Evolutionary conservation across 2,888 invertebrate genomes (phyloP).

Genomic region (Thymelicus acteon): DNA sequence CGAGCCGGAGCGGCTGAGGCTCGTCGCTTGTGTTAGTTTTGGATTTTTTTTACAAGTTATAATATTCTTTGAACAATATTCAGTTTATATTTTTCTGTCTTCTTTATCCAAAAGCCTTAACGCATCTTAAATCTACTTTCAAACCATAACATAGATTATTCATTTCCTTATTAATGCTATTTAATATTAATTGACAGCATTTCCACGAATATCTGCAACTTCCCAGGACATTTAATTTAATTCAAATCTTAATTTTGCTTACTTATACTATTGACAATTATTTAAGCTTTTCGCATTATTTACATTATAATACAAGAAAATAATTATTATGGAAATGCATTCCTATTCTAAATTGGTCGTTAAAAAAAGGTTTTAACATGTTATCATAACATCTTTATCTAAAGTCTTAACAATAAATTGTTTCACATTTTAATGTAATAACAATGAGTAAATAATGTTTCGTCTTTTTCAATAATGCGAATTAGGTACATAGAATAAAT

Average conservation of each 20-base stretch:
- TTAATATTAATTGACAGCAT: constrained; percentile 23
- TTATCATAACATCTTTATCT: background rate
- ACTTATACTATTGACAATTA: background rate
- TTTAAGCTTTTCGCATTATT: background rate
- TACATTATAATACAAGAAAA: constrained; percentile 14
- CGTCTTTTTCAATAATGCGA: background rate
- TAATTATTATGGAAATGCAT: background rate
- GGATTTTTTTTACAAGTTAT: too few relatives aligned
- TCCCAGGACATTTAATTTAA: constrained; percentile 3
- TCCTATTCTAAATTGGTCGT: background rate
- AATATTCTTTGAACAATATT: too few relatives aligned
- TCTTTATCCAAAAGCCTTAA: too few relatives aligned
- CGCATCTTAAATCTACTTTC: too few relatives aligned
- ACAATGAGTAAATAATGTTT: background rate
- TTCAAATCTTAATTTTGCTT: too few relatives aligned
- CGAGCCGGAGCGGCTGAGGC: too few relatives aligned
- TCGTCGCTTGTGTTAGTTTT: too few relatives aligned
- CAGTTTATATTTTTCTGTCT: too few relatives aligned
- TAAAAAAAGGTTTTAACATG: background rate
- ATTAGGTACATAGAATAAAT: background rate
- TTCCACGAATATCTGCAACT: constrained; percentile 14
- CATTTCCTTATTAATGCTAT: background rate
- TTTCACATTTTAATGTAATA: constrained; percentile 7
- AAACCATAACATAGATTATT: too few relatives aligned
- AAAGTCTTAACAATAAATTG: background rate